phyloP scores from a whole-genome alignment of 2,113 vertebrate genomes.

The Corythaixoides concolor region DNA sequence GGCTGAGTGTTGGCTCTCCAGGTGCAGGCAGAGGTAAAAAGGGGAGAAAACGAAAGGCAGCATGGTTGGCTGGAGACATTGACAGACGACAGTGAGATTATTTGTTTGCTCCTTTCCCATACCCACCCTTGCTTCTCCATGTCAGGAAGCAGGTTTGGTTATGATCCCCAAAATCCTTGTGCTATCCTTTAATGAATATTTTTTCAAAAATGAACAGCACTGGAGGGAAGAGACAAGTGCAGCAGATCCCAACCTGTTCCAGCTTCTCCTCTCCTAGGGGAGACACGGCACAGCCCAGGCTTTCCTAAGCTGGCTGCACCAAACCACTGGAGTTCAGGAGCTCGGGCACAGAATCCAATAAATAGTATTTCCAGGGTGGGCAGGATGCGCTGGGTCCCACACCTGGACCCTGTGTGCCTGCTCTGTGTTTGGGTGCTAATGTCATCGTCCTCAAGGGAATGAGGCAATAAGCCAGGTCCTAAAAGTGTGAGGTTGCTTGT shows the following conservation, averaged over 20 bases:
- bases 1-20: neutral
- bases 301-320: neutral
- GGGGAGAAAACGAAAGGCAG: neutral
- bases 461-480: neutral
- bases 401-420: neutral
- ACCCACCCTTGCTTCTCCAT: neutral
- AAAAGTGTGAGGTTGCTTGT: neutral
- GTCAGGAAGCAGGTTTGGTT: neutral
- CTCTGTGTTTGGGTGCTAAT: neutral
- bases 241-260: neutral
- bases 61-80: rapidly evolving
- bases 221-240: neutral
- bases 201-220: neutral
- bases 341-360: neutral
- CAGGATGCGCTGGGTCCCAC: neutral
- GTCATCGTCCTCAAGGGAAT: neutral
- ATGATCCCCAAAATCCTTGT: neutral
- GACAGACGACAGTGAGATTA: neutral
- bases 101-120: neutral
- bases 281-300: neutral
- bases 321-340: neutral
- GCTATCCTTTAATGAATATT: neutral
- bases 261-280: neutral
- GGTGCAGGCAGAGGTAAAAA: neutral
- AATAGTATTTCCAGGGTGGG: neutral